Evolutionary conservation across 2,113 vertebrate species (phyloP), one percentile per base, ranked within the genome.

Genomic region (Galemys pyrenaicus): DNA sequence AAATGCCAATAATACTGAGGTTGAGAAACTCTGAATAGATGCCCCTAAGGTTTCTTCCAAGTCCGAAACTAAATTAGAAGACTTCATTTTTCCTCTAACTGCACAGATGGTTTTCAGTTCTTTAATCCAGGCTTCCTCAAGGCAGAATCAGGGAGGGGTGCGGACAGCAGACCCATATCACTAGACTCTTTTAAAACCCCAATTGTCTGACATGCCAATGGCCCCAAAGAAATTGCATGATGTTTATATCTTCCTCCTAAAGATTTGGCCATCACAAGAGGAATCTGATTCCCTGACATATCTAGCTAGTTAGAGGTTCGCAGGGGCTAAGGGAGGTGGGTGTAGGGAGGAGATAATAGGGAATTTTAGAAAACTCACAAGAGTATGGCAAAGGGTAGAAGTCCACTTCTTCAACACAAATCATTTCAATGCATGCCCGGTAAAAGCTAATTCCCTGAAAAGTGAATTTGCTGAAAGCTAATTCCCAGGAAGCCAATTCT

Each of bases 401-500:
- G 71, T 54, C 15, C 46, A 77, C 49, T 30, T 56, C 16, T 79
- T 94, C 37, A 1, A 4, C 80, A 56, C 82, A 87, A 92, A 93
- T 35, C 30, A 60, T 89, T 95, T 78, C 65, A 94, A 28, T 73
- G 56, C 80, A 91, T 56, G 22, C 5, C 22, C 32, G 46, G 0
- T 80, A 65, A 96, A 95, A 94, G 39, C 19, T 37, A 82, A 86
- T 89, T 95, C 68, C n/a, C 65, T 79, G 39, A 90, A 89, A 93
- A 26, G 62, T 12, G 54, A 64, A 51, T 79, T 91, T 92, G 35
- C 26, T 64, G 24, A 90, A 85, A 92, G 24, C 56, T 74, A 84
- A 74, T 81, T 87, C 35, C 51, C 75, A 94, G 39, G 46, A 95
- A 93, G 68, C 8, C 28, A 93, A 24, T 79, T 89, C 60, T 80